Conservation (phyloP, 2,888 invertebrate genomes). For the Coleophora deauratella region DNA sequence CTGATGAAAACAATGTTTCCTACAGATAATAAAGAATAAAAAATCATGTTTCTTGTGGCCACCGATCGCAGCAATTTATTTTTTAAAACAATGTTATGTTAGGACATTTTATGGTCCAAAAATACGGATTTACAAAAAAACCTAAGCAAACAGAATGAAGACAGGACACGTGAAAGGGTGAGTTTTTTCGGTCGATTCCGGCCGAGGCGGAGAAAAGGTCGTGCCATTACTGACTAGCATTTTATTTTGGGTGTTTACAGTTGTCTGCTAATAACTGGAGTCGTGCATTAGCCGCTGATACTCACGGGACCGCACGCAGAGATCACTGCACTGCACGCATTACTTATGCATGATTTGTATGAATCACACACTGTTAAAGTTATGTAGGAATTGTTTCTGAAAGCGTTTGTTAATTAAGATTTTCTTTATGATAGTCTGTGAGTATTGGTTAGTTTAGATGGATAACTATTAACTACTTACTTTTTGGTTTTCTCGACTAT, state of each 20-base stretch:
- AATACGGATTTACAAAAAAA: constrained; percentile 23
- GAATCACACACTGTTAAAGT: no score
- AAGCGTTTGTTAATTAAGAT: no score
- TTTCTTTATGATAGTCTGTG: no score
- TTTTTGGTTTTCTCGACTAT: no score
- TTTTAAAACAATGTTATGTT: neutral
- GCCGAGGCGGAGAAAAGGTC: constrained; percentile 14
- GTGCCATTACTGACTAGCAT: constrained; percentile 17
- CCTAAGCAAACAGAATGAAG: constrained; percentile 18
- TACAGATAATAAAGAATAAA: neutral
- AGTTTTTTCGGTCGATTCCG: constrained; percentile 24
- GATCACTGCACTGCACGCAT: constrained; percentile 40
- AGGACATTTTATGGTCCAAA: constrained; percentile 7
- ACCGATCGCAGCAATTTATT: neutral
- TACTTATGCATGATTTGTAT: no score
- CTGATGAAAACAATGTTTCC: neutral
- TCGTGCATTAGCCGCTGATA: neutral
- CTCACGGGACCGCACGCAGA: constrained; percentile 45
- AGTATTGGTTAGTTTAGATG: no score
- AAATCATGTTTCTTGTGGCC: neutral
- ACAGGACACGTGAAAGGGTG: constrained; percentile 27
- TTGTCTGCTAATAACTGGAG: constrained; percentile 1
- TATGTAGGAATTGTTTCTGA: no score
- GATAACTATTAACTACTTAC: no score
- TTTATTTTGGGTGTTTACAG: constrained; percentile 22